Conservation (phyloP, 2,888 invertebrate species). For the Heteropelma amictum region DNA sequence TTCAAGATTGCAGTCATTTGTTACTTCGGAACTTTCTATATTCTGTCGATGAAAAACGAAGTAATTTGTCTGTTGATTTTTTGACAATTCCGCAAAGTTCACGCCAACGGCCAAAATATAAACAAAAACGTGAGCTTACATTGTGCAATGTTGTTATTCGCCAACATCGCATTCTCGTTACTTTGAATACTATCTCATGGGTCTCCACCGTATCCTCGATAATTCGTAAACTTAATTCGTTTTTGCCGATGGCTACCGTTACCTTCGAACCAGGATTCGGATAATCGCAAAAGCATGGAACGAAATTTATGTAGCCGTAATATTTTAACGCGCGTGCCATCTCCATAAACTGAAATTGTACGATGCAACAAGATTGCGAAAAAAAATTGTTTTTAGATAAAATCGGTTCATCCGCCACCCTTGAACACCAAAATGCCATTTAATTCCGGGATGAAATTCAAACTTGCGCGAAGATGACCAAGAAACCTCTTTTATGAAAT, state of each 20-base stretch:
- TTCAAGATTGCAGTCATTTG: constrained; percentile 81
- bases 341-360: constrained; percentile 87
- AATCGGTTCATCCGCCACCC: not conserved
- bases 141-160: constrained; percentile 91
- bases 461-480: too few relatives aligned
- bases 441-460: too few relatives aligned
- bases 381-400: not conserved
- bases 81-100: not conserved
- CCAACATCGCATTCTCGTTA: constrained; percentile 98
- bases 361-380: not conserved
- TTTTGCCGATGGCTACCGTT: constrained; percentile 90
- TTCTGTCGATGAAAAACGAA: constrained; percentile 57
- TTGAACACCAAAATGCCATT: too few relatives aligned
- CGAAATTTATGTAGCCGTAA: constrained; percentile 93
- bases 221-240: constrained; percentile 88
- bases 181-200: constrained; percentile 93
- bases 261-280: constrained; percentile 84
- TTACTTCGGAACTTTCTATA: constrained; percentile 66
- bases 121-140: constrained; percentile 78
- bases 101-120: not conserved
- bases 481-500: too few relatives aligned
- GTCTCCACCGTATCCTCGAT: constrained; percentile 80
- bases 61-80: not conserved
- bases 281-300: constrained; percentile 87
- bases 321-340: constrained; percentile 90